Evolutionary conservation across 1,140 invertebrate species (phyloP), one percentile per base, ranked within the genome.

Genomic region (Stratiolaelaps scimitus): DNA sequence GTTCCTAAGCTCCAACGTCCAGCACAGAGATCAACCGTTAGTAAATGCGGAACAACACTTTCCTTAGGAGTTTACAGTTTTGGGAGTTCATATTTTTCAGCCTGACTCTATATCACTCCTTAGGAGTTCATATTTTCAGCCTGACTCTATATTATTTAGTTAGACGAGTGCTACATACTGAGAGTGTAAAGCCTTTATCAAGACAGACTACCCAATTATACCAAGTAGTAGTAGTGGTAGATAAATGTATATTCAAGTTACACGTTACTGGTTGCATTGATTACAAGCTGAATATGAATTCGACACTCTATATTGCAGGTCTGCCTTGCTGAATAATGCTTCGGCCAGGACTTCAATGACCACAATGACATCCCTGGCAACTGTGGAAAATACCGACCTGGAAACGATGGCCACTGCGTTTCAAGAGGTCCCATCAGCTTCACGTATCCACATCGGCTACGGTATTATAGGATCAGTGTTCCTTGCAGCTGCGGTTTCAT

Each of bases 1-100:
- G 15, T 60, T 60, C 53, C 53, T 60, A 26, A 60, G 53, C 34
- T 34, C 53, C 20, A 26, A 4, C 13, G 23, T 60, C 26, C 53
- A 20, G 2, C 2, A 60, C 34, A 40, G 4, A 40, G 10, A 40
- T 40, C 34, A 40, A 4, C 10, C 34, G 34, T 40, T 40, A 40
- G 34, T 40, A 40, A n/a, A n/a, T n/a, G n/a, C n/a, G n/a, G n/a
- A n/a, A n/a, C n/a, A n/a, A 40, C 10, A 40, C 34, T 40, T 40
- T 10, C 34, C 5, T 40, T n/a, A n/a, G n/a, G n/a, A n/a, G n/a
- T n/a, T n/a, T n/a, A n/a, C n/a, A n/a, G n/a, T n/a, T n/a, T n/a
- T n/a, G n/a, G n/a, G n/a, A n/a, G n/a, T n/a, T n/a, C n/a, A n/a
- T n/a, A n/a, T n/a, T n/a, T n/a, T n/a, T n/a, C n/a, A n/a, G n/a